These are phyloP conservation scores for Alces alces DNA, from an alignment of 2,113 vertebrate genomes.

Conservation along the genomic window DNA sequence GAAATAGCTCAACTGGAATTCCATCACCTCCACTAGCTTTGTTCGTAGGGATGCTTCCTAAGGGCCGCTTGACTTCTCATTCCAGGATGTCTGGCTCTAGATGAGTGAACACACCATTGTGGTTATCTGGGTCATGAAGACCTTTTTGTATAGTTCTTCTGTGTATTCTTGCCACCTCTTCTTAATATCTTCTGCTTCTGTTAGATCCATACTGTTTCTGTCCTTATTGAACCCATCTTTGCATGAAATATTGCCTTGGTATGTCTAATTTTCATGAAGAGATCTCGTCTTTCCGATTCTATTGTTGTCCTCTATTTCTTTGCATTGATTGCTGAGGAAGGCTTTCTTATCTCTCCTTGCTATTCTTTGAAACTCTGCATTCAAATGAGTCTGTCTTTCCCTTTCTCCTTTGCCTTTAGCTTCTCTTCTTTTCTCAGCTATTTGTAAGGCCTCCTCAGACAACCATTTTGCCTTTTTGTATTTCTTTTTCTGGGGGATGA, in stretches of 20 bases:
- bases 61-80: neutral
- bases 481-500: neutral
- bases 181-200: neutral
- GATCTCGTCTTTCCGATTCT: neutral
- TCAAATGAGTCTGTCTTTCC: neutral
- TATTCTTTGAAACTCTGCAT: neutral
- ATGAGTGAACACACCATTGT: neutral
- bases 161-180: neutral
- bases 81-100: neutral
- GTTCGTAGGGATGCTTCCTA: neutral
- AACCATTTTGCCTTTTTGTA: neutral
- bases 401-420: neutral
- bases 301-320: neutral
- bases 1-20: neutral
- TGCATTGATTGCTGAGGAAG: neutral
- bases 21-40: neutral
- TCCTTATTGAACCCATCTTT: neutral
- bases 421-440: neutral
- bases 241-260: neutral
- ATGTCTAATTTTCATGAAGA: neutral
- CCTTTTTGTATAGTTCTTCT: neutral
- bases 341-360: neutral
- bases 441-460: neutral
- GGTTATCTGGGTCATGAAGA: neutral
- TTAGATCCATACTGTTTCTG: neutral